Evolutionary conservation across 1,140 invertebrate genomes (phyloP).

Genomic region (Caenorhabditis tropicalis): DNA sequence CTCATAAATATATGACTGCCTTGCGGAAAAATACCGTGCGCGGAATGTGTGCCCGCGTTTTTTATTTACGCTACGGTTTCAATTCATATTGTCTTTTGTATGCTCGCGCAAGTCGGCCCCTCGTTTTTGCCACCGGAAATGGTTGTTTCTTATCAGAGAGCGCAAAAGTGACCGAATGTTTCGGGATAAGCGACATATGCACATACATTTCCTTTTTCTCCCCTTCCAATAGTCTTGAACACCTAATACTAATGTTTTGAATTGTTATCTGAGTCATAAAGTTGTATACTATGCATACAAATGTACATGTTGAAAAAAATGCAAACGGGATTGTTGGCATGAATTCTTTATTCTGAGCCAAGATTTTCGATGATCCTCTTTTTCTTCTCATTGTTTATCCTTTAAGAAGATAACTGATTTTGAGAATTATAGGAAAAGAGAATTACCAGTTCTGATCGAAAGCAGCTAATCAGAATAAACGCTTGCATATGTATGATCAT

Average conservation of each 20-base stretch:
- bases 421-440: no score
- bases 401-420: no score
- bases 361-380: neutral
- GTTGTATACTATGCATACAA: constrained; percentile 41
- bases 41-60: neutral
- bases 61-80: constrained; percentile 39
- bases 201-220: neutral
- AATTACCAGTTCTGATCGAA: no score
- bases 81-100: constrained; percentile 29
- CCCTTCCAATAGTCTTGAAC: neutral
- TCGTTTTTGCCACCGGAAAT: neutral
- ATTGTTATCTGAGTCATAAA: constrained; percentile 37
- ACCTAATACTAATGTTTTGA: constrained; percentile 34
- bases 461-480: no score
- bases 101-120: neutral
- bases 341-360: no score
- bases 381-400: neutral
- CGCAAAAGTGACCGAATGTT: constrained; percentile 18
- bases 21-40: constrained; percentile 2
- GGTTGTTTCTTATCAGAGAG: constrained; percentile 38
- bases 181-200: neutral
- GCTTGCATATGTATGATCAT: no score
- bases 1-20: constrained; percentile 21
- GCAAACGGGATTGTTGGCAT: no score
- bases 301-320: neutral